phyloP scores from a whole-genome alignment of 2,888 invertebrate genomes.

The Aphidius colemani region DNA sequence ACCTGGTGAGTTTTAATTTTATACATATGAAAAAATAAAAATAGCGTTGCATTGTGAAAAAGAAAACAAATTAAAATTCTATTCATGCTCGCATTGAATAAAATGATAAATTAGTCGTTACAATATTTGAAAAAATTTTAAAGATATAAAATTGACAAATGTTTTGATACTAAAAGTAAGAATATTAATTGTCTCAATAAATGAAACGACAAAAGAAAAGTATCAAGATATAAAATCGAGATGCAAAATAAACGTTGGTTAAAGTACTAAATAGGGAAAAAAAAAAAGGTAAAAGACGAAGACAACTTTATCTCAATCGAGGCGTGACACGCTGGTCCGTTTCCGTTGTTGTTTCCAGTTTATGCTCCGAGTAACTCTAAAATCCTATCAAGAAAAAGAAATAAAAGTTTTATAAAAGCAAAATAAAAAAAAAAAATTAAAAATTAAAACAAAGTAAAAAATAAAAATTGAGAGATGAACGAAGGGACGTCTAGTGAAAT shows the following conservation, averaged over 20 bases:
- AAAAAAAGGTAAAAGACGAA: constrained; percentile 35
- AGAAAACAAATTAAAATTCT: no score
- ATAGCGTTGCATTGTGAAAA: no score
- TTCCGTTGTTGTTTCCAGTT: constrained; percentile 57
- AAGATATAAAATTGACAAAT: constrained; percentile 7
- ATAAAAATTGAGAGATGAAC: constrained; percentile 13
- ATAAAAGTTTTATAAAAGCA: constrained; percentile 18
- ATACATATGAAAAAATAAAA: no score
- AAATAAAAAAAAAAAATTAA: constrained; percentile 17
- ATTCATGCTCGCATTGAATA: no score
- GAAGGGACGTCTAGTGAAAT: constrained; percentile 26
- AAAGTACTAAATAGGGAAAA: constrained; percentile 35
- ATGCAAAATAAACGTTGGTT: constrained; percentile 44
- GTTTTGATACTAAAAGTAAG: constrained; percentile 1
- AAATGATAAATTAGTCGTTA: no score
- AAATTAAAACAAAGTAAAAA: constrained; percentile 10
- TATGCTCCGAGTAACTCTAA: constrained; percentile 54
- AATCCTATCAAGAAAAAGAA: constrained; percentile 54
- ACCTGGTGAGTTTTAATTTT: no score
- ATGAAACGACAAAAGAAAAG: neutral
- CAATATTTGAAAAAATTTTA: neutral
- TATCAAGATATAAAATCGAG: constrained; percentile 32
- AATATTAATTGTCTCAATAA: no score
- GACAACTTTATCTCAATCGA: constrained; percentile 55
- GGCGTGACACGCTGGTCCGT: constrained; percentile 52